Percentiles rank a stretch among this genome's conserved stretches.
Conservation (phyloP, 2,113 vertebrate species). For the Anthoscopus minutus region DNA sequence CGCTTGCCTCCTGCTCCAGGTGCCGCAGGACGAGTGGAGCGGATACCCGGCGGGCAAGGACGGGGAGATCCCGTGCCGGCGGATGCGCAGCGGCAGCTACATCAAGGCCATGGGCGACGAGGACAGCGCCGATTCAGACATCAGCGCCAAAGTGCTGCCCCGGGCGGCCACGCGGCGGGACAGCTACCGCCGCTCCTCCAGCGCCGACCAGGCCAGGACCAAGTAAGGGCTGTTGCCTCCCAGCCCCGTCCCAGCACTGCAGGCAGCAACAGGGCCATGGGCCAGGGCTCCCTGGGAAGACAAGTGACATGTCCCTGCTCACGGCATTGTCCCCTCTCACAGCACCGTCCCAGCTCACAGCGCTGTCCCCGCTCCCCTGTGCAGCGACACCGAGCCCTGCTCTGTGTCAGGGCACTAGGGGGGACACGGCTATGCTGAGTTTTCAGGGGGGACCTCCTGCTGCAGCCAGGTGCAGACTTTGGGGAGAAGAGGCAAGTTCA, state of each 20-base stretch:
- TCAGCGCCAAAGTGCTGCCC: slow-evolving; percentile 86
- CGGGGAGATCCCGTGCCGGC: slow-evolving; percentile 93
- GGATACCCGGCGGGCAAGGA: slow-evolving; percentile 80
- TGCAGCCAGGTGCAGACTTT: fast-evolving
- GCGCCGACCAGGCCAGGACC: slow-evolving; percentile 90
- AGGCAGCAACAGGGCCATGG: fast-evolving
- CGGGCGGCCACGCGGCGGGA: slow-evolving; percentile 87
- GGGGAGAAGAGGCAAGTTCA: neutral
- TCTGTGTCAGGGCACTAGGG: neutral
- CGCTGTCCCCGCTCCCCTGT: fast-evolving
- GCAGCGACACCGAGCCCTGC: fast-evolving
- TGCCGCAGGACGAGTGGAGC: slow-evolving; percentile 94
- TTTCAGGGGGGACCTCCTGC: neutral
- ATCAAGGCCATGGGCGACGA: slow-evolving; percentile 99
- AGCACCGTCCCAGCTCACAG: fast-evolving
- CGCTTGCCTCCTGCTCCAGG: slow-evolving; percentile 67
- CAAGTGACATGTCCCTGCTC: neutral
- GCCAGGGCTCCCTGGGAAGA: neutral
- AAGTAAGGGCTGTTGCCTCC: slow-evolving; percentile 66
- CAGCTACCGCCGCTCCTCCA: slow-evolving; percentile 88
- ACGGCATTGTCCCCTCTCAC: fast-evolving
- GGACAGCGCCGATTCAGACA: slow-evolving; percentile 90
- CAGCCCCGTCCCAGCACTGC: fast-evolving
- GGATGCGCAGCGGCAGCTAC: slow-evolving; percentile 98
- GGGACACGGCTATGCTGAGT: neutral